Evolutionary conservation across 2,888 invertebrate species (phyloP), one percentile per base, ranked within the genome.

Genomic region (Archips xylosteana): DNA sequence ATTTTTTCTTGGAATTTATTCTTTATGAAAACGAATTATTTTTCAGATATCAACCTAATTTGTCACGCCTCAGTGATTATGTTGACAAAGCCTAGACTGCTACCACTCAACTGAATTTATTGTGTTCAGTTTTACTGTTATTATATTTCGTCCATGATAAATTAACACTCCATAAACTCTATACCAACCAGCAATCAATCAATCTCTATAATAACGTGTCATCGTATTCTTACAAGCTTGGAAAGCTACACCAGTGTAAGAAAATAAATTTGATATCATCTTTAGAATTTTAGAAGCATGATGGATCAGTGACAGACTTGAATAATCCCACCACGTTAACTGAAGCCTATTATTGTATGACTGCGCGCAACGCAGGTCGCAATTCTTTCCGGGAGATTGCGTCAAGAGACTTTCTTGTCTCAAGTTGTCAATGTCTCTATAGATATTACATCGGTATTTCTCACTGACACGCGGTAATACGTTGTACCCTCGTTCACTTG

Each of bases 401-500:
- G 32, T 42, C 23, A 36, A 62, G 36, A 54, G 45, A 67, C 42
- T 67, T 49, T 36, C 64, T 47, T 60, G 36, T 73, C 57, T 61
- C 59, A 51, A 34, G 49, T 62, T 65, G 65, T 63, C 63, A 34
- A 47, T 63, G 82, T 81, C 77, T 77, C 76, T 76, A 75, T 67
- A 75, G 69, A 77, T 82, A 82, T 79, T 78, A 78, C 76, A 72
- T 71, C 66, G 74, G 76, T 78, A 76, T 76, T 75, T 74, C 70
- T 32, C 66, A 65, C 72, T 71, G 77, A 72, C 76, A 71, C 75
- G 68, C 72, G 75, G 75, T 75, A 75, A 76, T 79, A 77, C 74
- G 78, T 80, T 81, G 76, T 80, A 92, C 91, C 92, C 92, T 90
- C 83, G 89, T 92, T 86, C 78, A 68, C 79, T 81, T 89, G 92